Percentiles rank a stretch among this genome's conserved stretches.
phyloP scores from a whole-genome alignment of 2,797 vertebrate genomes.

The Alosa sapidissima region DNA sequence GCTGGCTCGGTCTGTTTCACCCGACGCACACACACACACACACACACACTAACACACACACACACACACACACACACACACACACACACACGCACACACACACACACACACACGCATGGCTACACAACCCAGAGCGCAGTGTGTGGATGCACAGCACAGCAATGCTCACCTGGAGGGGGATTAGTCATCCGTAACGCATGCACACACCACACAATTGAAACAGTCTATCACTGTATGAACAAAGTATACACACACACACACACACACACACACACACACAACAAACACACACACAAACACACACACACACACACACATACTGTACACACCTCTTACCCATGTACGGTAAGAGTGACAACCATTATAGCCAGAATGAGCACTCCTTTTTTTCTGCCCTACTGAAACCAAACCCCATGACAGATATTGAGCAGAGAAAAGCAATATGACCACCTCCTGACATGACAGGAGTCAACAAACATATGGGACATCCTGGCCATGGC shows the following conservation, averaged over 20 bases:
- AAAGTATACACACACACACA: background rate
- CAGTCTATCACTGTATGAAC: background rate
- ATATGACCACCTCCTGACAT: background rate
- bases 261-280: background rate
- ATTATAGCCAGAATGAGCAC: background rate
- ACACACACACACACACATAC: background rate
- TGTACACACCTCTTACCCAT: background rate
- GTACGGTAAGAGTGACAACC: background rate
- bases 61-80: too few relatives aligned
- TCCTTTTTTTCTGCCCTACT: too few relatives aligned
- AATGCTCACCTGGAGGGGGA: conserved; percentile 27
- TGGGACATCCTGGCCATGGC: background rate
- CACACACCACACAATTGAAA: background rate
- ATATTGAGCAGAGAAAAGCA: background rate
- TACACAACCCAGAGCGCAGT: background rate
- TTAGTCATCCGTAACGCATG: conserved; percentile 15
- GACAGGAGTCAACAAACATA: background rate
- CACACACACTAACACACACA: too few relatives aligned
- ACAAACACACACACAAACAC: background rate
- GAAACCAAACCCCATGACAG: background rate
- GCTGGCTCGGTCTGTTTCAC: background rate
- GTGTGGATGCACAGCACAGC: background rate
- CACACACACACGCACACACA: background rate
- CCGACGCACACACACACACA: background rate
- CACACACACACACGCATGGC: background rate